Evolutionary conservation across 2,113 vertebrate species (phyloP), one percentile per base, ranked within the genome.

Genomic region (Syngnathus typhle): DNA sequence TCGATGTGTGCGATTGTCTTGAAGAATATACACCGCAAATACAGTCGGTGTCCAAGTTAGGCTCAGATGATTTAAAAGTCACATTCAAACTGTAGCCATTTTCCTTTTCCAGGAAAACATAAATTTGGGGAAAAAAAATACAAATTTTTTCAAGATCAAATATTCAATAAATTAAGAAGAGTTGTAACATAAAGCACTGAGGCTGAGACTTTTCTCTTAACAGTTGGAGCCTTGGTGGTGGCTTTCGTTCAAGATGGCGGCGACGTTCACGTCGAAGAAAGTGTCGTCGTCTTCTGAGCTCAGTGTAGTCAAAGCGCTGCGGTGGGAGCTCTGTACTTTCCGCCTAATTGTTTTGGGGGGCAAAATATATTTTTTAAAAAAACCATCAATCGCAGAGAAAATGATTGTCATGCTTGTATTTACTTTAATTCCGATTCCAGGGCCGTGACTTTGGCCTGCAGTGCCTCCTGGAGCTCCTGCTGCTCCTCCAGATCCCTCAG

Each of bases 401-500:
- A 32, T 16, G 15, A n/a, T 1, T 15, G 32, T 1, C 21, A 13
- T 12, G 21, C 12, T 5, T 7, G 37, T 0, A 18, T 15, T 43
- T 77, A 91, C 91, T 89, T 92, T 1, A 89, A 75, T 44, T 98
- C 95, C 5, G 90, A 91, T 77, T 98, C 96, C 83, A 97, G 76
- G 0, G 91, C 19, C 15, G 89, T 88, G 74, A 96, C 70, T 64
- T 94, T 94, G 68, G 89, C 86, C 70, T 94, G 93, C 59, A 95
- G 91, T 13, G 91, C 91, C 56, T 96, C 95, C 2, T 93, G 93
- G 27, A 91, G 83, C 80, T 98, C 95, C 15, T 93, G 93, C 77
- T 97, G 94, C 75, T 98, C 96, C 82, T 98, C 95, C 83, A 96
- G 69, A 43, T 98, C 96, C 16, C 96, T 76, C 67, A 95, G 89